Evolutionary conservation across 2,888 invertebrate genomes (phyloP), one percentile per base, ranked within the genome.

Genomic region (Urechis unicinctus): DNA sequence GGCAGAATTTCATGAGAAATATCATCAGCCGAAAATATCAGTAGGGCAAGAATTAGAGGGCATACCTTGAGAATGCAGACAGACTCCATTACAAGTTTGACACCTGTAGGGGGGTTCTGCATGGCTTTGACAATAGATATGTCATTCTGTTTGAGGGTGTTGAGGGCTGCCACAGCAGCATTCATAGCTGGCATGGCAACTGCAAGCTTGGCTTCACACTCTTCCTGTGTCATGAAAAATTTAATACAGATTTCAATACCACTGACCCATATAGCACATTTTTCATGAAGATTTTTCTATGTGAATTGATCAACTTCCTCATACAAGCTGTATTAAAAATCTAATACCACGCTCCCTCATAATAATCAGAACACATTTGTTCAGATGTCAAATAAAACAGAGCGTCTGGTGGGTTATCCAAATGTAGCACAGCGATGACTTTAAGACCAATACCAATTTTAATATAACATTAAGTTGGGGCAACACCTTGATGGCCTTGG

Each of bases 81-180:
- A 41, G 76, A 68, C 58, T 76, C 77, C 75, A 77, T 75, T 50
- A 77, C 77, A 1, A 77, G 66, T 53, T 68, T 72, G 13, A 77
- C 75, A 22, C 75, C 75, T 3, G 64, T 56, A 17, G 77, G 77
- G 3, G 77, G 77, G 55, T 72, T 75, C 6, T 60, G 53, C 74
- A 77, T 73, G 0, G 69, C 59, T 61, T 75, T 77, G 44, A 77
- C 76, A 4, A 76, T 69, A 31, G 72, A 69, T 62, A 77, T 76
- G 63, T 77, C 77, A 60, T 74, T 73, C 64, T 75, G 76, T 57
- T 75, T 76, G 25, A 77, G 67, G 1, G 77, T 77, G 62, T 77
- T 68, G 46, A 77, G 68, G 24, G 77, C 76, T 41, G 70, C 57
- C 3, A 76, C 63, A 28, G 77, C 76, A 43, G 73, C 74, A 61